A percentile compares a stretch with the other conserved stretches of the same genome.
Evolutionary conservation across 2,888 invertebrate species (phyloP).

Genomic region (Eristalis tenax): DNA sequence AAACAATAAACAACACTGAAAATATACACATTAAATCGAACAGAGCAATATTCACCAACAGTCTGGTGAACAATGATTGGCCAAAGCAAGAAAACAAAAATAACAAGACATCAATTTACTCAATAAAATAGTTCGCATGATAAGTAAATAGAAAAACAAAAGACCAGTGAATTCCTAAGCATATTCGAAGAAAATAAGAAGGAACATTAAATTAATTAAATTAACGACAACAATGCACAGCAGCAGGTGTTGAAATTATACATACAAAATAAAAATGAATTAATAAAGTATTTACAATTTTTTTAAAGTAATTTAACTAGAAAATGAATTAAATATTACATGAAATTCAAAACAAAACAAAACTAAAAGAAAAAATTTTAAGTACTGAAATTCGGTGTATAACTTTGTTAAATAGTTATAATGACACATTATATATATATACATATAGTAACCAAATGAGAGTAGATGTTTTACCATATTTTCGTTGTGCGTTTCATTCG

Average conservation of each 20-base stretch:
- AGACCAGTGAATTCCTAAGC: conserved; percentile 37
- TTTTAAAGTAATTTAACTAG: conserved; percentile 13
- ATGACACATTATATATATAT: conserved; percentile 14
- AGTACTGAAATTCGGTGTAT: conserved; percentile 65
- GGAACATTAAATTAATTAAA: neutral
- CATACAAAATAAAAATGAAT: neutral
- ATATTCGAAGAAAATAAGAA: neutral
- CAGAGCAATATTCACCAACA: conserved; percentile 5
- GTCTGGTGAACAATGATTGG: conserved; percentile 8
- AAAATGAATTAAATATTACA: conserved; percentile 17
- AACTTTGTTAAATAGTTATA: conserved; percentile 69
- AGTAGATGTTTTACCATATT: conserved; percentile 14
- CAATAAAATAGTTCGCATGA: conserved; percentile 9
- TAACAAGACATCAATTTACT: neutral
- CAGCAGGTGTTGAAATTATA: neutral
- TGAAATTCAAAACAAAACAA: conserved; percentile 3
- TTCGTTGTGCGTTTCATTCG: neutral
- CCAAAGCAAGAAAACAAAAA: neutral
- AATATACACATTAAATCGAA: conserved; percentile 12
- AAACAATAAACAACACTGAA: neutral
- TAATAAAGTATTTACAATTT: conserved; percentile 22
- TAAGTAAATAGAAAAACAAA: conserved; percentile 1
- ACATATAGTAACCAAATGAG: conserved; percentile 17
- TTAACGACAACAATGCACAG: neutral
- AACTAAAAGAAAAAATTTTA: conserved; percentile 49